These are phyloP conservation scores for Enteromius afrohamiltoni DNA, from an alignment of 2,797 vertebrate species.

Conservation along the genomic window DNA sequence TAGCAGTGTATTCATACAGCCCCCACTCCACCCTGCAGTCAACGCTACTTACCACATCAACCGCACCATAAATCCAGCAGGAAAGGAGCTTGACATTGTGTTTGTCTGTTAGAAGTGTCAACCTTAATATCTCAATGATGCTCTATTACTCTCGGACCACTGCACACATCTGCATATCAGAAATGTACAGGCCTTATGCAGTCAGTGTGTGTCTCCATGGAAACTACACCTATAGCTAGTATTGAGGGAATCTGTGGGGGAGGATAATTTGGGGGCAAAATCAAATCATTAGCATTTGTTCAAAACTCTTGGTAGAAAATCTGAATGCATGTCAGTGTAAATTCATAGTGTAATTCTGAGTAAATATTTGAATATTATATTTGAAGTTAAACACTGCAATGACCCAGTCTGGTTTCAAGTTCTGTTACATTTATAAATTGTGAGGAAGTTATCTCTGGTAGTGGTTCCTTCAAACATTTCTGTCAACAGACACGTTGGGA, in stretches of 20 bases:
- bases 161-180: slow-evolving; percentile 28
- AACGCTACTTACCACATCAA: slow-evolving; percentile 35
- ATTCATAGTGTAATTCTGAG: not conserved
- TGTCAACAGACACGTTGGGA: slow-evolving; percentile 11
- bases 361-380: slow-evolving; percentile 1
- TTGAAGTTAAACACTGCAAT: not conserved
- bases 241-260: slow-evolving; percentile 35
- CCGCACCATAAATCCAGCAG: slow-evolving; percentile 48
- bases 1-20: slow-evolving; percentile 46
- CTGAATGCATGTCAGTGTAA: not conserved
- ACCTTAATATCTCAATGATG: slow-evolving; percentile 27
- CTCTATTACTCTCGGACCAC: slow-evolving; percentile 7
- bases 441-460: slow-evolving; percentile 18
- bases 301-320: not conserved
- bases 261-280: not conserved
- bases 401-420: slow-evolving; percentile 16
- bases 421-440: slow-evolving; percentile 6
- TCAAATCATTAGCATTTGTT: not conserved
- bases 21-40: slow-evolving; percentile 31
- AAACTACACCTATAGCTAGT: slow-evolving; percentile 49
- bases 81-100: slow-evolving; percentile 19
- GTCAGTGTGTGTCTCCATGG: slow-evolving; percentile 51
- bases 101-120: slow-evolving; percentile 5
- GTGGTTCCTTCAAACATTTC: slow-evolving; percentile 11
- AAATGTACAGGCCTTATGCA: slow-evolving; percentile 37